Evolutionary conservation across 30 jellyfish, hydroid and myxozoan species (phyloP), one percentile per base, ranked within the genome.

Genomic region (Hydra vulgaris): DNA sequence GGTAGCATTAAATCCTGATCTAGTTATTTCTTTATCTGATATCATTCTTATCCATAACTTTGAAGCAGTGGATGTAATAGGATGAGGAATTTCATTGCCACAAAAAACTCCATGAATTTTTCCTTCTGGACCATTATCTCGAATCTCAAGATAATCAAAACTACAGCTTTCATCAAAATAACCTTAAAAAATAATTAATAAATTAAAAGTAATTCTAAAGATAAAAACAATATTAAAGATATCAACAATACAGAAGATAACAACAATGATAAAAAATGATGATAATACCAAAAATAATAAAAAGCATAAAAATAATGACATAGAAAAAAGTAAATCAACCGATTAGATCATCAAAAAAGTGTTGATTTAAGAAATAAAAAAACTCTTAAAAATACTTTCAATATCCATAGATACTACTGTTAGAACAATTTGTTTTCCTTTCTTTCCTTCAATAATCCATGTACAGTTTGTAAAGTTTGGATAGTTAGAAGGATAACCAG

Each of bases 1-100:
- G 16, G 92, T 73, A 27, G 96, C 96, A 71, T 96, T 69, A 85
- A 92, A 92, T 55, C 98, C 98, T 18, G 98, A 96, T 21, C 79
- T 53, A 19, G 84, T 80, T n/a, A 86, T 96, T 7, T 92, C 77
- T 21, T 81, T 80, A 77, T 92, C 98, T 0, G 98, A 86, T 72
- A 86, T 81, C 98, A 92, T 92, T 27, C 84, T 86, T 16, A 92
- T 56, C 94, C 95, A 92, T 78, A 92, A 66, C 7, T 80, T 53
- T 52, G 84, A 86, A 12, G 88, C 52, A 21, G 71, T 70, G 23
- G 98, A 79, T 15, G 88, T 86, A 53, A 92, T 79, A 8, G 98
- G 98, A 70, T 27, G 68, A 0, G 98, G 98, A 19, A 75, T 78
- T 71, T 53, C 81, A 23, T 61, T 86, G 4, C 98, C 98, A 54